Conservation (phyloP, 2,888 invertebrate species). For the Sericinus montela region DNA sequence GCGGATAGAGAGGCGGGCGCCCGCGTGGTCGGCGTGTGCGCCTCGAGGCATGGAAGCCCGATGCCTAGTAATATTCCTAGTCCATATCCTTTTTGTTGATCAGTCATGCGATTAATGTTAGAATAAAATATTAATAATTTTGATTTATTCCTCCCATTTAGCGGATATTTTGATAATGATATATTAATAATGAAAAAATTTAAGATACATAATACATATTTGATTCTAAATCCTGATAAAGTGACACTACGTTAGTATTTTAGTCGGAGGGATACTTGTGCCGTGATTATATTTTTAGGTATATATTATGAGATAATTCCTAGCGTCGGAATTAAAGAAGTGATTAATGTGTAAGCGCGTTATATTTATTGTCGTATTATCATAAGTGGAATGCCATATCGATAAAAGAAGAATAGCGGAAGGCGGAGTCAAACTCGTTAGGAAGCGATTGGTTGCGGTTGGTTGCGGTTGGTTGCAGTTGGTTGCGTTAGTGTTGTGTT, state of each 20-base stretch:
- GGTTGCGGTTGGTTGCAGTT: constrained; percentile 59
- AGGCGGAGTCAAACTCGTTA: constrained; percentile 75
- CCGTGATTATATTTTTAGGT: constrained; percentile 80
- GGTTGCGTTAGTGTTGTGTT: constrained; percentile 63
- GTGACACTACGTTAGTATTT: constrained; percentile 79
- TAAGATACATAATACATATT: constrained; percentile 80
- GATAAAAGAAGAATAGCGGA: constrained; percentile 78
- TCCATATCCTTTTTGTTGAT: constrained; percentile 79
- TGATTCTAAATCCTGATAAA: constrained; percentile 80
- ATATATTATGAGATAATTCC: constrained; percentile 79
- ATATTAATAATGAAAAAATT: constrained; percentile 80
- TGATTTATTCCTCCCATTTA: constrained; percentile 80
- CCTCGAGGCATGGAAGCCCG: constrained; percentile 61
- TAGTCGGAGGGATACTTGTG: constrained; percentile 80
- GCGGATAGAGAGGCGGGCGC: constrained; percentile 61
- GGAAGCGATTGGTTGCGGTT: constrained; percentile 66
- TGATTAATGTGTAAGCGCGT: constrained; percentile 80
- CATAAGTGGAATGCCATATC: constrained; percentile 79
- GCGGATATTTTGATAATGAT: constrained; percentile 80
- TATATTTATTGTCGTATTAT: constrained; percentile 80
- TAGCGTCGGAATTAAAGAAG: constrained; percentile 80
- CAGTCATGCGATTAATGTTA: constrained; percentile 80
- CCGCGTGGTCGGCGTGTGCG: constrained; percentile 25
- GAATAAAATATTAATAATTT: constrained; percentile 77
- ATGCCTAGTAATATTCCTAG: constrained; percentile 79